phyloP scores from a whole-genome alignment of 2,888 invertebrate species.

The Patella caerulea region DNA sequence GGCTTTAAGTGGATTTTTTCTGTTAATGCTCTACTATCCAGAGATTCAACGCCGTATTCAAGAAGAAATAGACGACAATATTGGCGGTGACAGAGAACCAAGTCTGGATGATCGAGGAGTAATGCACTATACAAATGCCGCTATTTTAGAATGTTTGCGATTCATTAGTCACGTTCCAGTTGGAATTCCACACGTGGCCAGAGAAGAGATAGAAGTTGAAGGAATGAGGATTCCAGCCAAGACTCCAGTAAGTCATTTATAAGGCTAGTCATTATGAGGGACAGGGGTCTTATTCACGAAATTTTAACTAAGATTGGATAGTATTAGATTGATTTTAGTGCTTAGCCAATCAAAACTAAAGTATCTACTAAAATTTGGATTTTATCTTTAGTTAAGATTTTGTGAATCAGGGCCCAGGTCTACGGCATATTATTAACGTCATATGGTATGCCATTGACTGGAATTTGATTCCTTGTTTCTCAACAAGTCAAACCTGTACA shows the following conservation, averaged over 20 bases:
- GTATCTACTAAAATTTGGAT: no score
- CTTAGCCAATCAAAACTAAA: no score
- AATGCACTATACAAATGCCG: not conserved
- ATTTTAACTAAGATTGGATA: no score
- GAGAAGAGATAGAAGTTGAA: not conserved
- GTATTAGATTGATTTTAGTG: no score
- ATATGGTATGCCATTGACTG: no score
- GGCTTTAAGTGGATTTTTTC: not conserved
- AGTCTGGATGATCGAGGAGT: not conserved
- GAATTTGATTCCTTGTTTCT: no score
- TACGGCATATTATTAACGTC: no score
- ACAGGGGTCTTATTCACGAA: no score
- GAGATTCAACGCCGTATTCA: not conserved
- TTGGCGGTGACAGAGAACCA: not conserved
- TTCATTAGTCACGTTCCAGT: not conserved
- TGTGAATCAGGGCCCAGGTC: no score
- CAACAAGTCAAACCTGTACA: no score
- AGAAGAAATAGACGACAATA: conserved; percentile 1
- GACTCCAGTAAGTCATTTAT: not conserved
- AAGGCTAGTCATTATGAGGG: no score
- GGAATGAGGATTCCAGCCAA: not conserved
- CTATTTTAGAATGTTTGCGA: not conserved
- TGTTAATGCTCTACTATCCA: not conserved
- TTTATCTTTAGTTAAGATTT: no score
- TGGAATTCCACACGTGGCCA: not conserved